Evolutionary conservation across 92 coral and sea anemone species (phyloP), one percentile per base, ranked within the genome.

Genomic region (Phenganax subtilis): DNA sequence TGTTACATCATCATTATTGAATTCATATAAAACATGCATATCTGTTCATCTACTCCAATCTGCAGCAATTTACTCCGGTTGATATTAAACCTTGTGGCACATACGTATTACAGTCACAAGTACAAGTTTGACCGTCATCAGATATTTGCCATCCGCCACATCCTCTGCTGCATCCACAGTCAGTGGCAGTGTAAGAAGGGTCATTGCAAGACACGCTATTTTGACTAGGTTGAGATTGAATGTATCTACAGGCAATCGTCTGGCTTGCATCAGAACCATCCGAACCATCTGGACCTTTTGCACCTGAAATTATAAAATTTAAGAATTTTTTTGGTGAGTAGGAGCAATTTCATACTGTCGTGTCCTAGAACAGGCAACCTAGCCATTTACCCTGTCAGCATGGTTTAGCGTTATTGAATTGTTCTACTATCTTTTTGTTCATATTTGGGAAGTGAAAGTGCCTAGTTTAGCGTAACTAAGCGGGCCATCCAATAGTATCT

Each of bases 41-140:
- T 76, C 54, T 76, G 69, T 76, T 57, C 67, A 4, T 76, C 81
- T 76, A 76, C 60, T 76, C 69, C 58, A 76, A 69, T 76, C 67
- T 76, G 81, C 81, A 76, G 61, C 81, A 76, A 56, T 76, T 57
- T 3, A 76, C 70, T 10, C 81, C 81, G 0, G 30, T 70, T 27
- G 51, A 47, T 55, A 28, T 27, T 17, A 57, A 76, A 14, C 5
- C 60, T 10, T 53, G 16, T 3, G 81, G 81, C 2, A 76, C 81
- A 64, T 76, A 76, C 25, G 69, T 28, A 44, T 76, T 76, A 44
- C 81, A 76, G 30, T 76, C 3, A 28, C 81, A 76, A 55, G 17
- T 20, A 20, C 81, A 76, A 3, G n/a, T 59, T 25, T 76, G 81
- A 59, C 81, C 81, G n/a, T 76, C 17, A 2, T 57, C 44, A 3